Base-by-base conservation (phyloP, 2,888 invertebrate species). In the Tillus elongatus region DNA sequence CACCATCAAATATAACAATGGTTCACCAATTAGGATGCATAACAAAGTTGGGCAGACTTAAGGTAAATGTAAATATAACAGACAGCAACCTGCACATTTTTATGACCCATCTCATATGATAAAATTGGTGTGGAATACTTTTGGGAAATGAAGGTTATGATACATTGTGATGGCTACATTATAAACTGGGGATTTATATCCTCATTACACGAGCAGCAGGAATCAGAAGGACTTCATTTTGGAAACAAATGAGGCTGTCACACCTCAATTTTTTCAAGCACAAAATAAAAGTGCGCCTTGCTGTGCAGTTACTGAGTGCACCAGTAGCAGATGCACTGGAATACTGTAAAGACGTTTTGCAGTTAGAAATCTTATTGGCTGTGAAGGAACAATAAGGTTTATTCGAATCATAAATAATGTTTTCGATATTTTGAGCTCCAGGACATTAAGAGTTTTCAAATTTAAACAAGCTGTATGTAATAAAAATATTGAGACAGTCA, bases 241-340 rank as follows among this genome's bases (percentile, higher is more conserved):
- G 45, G 36, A 9, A 49, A 46, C 32, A 48, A 37, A 32, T 19
- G n/a, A 19, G 24, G 6, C 24, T 6, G 6, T 27, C 29, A 3
- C 47, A 51, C 15, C 33, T 50, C 9, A 19, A 42, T 15, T 46
- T 33, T 15, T 24, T 29, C 14, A 38, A 41, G 16, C 45, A 49
- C 33, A 51, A 51, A 41, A 50, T 49, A 46, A 49, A 47, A 33
- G 46, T 47, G 1, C 36, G 38, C 12, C 33, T 45, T 3, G 48
- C 45, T 26, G 37, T 28, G 6, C 43, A 45, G 33, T 33, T 37
- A 11, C 15, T 46, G 35, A 42, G 42, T 37, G 13, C 10, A 11
- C 13, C 27, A 14, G 34, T 34, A 13, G 34, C 34, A 11, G 34
- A 34, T 27, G n/a, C 34, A 14, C 13, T 34, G 9, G 34, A 34